Evolutionary conservation across 1,140 invertebrate genomes (phyloP).

Genomic region (Cotesia glomerata): DNA sequence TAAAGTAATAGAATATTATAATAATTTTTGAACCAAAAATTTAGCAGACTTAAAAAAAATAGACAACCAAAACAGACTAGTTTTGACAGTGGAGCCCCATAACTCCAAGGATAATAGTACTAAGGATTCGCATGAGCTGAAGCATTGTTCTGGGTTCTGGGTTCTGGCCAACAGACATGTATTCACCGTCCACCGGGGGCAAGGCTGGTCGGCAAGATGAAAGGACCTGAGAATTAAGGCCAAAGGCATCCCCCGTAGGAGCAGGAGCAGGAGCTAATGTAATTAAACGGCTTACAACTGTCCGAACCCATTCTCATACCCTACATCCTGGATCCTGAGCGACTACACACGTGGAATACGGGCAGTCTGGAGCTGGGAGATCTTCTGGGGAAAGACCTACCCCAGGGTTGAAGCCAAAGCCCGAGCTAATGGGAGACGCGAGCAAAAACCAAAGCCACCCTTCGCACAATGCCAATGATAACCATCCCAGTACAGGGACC

Average conservation of each 20-base stretch:
- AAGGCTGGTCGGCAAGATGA: constrained; percentile 26
- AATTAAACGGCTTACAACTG: constrained; percentile 37
- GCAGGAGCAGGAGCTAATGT: constrained; percentile 38
- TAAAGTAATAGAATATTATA: no score
- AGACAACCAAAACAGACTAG: no score
- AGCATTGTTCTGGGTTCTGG: background rate
- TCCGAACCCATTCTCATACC: constrained; percentile 16
- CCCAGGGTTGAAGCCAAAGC: no score
- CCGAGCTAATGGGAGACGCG: constrained; percentile 24
- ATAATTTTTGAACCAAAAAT: no score
- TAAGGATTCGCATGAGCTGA: background rate
- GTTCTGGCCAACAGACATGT: background rate
- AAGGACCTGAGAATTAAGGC: constrained; percentile 32
- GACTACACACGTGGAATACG: no score
- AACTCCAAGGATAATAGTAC: no score
- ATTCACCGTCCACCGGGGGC: background rate
- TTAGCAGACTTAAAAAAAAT: no score
- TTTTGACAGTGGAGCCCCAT: no score
- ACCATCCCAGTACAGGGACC: background rate
- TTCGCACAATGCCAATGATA: background rate
- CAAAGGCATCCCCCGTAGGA: constrained; percentile 26
- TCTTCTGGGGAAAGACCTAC: background rate
- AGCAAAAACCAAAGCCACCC: constrained; percentile 22
- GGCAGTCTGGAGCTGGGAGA: no score
- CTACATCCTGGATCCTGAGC: background rate